Base-by-base conservation (phyloP, 2,888 invertebrate genomes). In the Nephrocerus scutellatus region DNA sequence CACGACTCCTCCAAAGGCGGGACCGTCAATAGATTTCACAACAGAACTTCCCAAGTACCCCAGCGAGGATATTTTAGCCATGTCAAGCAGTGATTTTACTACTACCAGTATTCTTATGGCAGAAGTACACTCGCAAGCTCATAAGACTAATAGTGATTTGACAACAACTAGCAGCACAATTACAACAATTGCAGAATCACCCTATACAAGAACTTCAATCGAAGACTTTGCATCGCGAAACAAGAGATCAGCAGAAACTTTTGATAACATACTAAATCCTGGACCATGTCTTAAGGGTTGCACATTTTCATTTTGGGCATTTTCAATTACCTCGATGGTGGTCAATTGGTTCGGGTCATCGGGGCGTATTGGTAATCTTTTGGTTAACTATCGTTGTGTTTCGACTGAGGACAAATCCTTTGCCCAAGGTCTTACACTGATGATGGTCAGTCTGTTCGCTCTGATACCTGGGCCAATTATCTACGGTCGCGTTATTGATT, bases 401-500 rank as follows among this genome's bases (percentile, higher is more conserved):
- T 70, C 74, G 8, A 70, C 70, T 1, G 69, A 72, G 45, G 80
- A 80, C 50, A 80, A 80, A 57, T 75, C 79, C 8, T 74, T 80
- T 51, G 76, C 79, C 0, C 77, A 79, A 56, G 80, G 80, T 2
- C 62, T 80, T 18, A 70, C 74, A 0, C 63, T 79, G 2, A 74
- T 78, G 65, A 63, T 78, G 55, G 62, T 79, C 30, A 79, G 79
- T 32, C 51, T 80, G 16, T 73, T 79, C 50, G 78, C 77, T 2
- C 67, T 81, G 41, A 79, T 82, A 43, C 83, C 83, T 1, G 80
- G 79, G 5, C 82, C 83, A 1, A 78, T 83, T 38, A 64, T 82
- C 29, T 68, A 61, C 42, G 83, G 83, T 1, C 72, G 74, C 10
- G 72, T 82, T 31, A 79, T 72, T 54, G 82, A 82, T 57, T 73